phyloP scores from a whole-genome alignment of 2,888 invertebrate species.

The Drosophila formosana region DNA sequence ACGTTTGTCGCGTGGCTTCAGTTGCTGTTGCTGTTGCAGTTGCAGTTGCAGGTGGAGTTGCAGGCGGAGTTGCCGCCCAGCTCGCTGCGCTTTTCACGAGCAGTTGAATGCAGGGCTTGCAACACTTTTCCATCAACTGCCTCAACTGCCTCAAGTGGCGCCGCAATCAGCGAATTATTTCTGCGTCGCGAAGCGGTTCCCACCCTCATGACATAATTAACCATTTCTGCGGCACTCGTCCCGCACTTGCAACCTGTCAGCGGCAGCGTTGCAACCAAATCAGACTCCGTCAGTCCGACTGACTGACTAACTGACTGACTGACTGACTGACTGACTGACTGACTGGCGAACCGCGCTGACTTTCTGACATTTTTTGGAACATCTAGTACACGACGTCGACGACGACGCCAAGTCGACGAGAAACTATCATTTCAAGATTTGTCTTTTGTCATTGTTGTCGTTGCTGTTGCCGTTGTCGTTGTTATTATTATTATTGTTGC shows the following conservation, averaged over 20 bases:
- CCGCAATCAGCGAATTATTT: conserved; percentile 59
- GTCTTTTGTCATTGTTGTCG: conserved; percentile 40
- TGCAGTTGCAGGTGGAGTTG: not conserved
- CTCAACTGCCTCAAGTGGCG: conserved; percentile 50
- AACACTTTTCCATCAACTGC: conserved; percentile 47
- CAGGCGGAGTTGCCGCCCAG: not conserved
- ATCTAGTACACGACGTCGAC: conserved; percentile 59
- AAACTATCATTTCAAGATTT: conserved; percentile 68
- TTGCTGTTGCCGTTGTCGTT: conserved; percentile 37
- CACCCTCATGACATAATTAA: conserved; percentile 85
- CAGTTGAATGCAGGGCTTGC: conserved; percentile 23
- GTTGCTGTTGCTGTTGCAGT: conserved; percentile 38
- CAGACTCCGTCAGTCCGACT: conserved; percentile 17
- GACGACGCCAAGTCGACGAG: conserved; percentile 27
- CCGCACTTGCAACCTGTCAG: conserved; percentile 17
- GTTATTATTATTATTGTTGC: conserved; percentile 37
- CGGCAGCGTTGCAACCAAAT: conserved; percentile 31
- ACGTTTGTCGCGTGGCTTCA: conserved; percentile 77
- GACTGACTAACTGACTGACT: conserved; percentile 28
- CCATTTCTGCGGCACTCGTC: conserved; percentile 55
- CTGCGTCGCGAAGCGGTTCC: conserved; percentile 65
- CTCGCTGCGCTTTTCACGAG: conserved; percentile 52
- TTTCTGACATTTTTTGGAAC: conserved; percentile 75
- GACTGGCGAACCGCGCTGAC: conserved; percentile 43
- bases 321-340: conserved; percentile 48